These are phyloP conservation scores for Spea bombifrons DNA, from an alignment of 2,113 vertebrate genomes.

Conservation along the genomic window DNA sequence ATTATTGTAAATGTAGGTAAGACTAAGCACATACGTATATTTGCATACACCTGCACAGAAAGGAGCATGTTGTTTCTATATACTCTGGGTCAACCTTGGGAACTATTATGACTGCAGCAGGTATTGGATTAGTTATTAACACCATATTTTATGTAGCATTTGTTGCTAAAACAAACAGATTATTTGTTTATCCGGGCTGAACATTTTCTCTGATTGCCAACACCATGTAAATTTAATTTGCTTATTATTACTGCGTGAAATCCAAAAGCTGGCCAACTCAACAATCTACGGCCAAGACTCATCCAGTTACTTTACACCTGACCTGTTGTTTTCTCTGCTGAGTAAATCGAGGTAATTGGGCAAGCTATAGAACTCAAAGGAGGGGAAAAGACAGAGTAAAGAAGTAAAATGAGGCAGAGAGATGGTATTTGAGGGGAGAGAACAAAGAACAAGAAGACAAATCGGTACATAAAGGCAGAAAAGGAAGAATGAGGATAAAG, in stretches of 20 bases:
- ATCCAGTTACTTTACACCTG: slow-evolving; percentile 64
- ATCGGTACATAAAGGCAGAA: neutral
- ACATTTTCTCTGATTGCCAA: slow-evolving; percentile 48
- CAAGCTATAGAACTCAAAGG: slow-evolving; percentile 29
- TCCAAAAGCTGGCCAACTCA: slow-evolving; percentile 49
- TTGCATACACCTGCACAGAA: neutral
- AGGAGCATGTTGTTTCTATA: slow-evolving; percentile 7
- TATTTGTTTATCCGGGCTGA: slow-evolving; percentile 55
- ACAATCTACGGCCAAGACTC: slow-evolving; percentile 55
- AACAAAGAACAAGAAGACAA: neutral
- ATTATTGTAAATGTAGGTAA: neutral
- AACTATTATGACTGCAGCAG: neutral
- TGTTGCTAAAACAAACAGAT: slow-evolving; percentile 21
- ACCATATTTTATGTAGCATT: slow-evolving; percentile 31
- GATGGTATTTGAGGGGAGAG: neutral
- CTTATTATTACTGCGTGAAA: slow-evolving; percentile 52
- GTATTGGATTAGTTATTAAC: slow-evolving; percentile 14
- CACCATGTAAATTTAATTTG: slow-evolving; percentile 57
- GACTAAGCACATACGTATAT: neutral
- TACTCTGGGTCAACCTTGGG: neutral
- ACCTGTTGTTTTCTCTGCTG: slow-evolving; percentile 61
- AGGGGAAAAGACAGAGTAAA: slow-evolving; percentile 2
- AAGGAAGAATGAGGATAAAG: neutral
- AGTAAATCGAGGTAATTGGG: slow-evolving; percentile 64
- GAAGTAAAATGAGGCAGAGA: neutral